Conservation (phyloP, 2,797 vertebrate genomes). For the Bufotes viridis region DNA sequence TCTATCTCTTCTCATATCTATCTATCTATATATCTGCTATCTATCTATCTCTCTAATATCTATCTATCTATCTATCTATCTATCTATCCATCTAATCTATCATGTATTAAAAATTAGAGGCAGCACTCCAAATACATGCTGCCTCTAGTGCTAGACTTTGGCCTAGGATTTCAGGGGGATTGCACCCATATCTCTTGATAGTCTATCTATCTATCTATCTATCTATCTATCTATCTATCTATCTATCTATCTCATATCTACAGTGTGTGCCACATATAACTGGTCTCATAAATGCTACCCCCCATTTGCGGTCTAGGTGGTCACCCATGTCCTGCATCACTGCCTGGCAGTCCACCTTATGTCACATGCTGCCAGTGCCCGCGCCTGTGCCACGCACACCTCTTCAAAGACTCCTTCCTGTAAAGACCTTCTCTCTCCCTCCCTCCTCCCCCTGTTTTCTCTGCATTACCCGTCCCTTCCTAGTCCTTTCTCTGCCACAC, state of each 20-base stretch:
- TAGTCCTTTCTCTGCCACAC: conserved; percentile 2
- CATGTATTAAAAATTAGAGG: no score
- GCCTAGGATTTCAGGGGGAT: no score
- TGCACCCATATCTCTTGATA: no score
- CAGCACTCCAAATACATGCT: no score
- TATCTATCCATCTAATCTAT: background rate
- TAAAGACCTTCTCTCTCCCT: background rate
- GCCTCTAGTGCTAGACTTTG: no score
- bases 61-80: background rate
- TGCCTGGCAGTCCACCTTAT: conserved; percentile 24
- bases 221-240: no score
- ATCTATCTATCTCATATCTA: background rate
- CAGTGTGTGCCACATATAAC: background rate
- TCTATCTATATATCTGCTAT: background rate
- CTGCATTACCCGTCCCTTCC: conserved; percentile 25
- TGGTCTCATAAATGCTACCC: no score
- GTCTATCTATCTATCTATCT: no score
- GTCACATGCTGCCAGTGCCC: conserved; percentile 20
- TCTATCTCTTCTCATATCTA: background rate
- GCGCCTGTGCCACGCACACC: background rate
- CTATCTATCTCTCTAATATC: background rate
- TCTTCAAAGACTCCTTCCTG: conserved; percentile 31
- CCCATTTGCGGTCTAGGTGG: background rate
- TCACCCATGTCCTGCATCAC: background rate
- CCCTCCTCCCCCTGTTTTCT: conserved; percentile 1